Evolutionary conservation across 1,140 invertebrate genomes (phyloP).

Genomic region (Medauroidea extradentata): DNA sequence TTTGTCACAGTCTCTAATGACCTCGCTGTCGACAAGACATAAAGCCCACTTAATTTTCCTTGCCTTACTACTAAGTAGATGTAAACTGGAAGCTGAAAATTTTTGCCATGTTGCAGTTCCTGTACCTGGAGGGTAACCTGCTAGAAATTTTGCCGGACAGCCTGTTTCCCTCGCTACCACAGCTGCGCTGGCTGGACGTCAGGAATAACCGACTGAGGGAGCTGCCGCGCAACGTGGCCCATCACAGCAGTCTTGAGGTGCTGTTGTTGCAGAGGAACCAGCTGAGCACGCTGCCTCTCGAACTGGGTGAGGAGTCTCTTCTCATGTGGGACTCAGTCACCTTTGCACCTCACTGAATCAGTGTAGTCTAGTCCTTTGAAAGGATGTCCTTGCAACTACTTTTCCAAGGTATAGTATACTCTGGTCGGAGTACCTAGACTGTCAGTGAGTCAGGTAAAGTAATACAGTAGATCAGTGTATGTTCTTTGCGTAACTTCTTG

Average conservation of each 20-base stretch:
- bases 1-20: no score
- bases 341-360: not conserved
- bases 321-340: not conserved
- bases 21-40: no score
- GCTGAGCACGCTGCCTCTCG: conserved; percentile 48
- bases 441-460: no score
- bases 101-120: conserved; percentile 46
- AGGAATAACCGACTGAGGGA: conserved; percentile 50
- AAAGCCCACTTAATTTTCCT: no score
- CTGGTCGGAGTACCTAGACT: no score
- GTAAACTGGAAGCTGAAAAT: no score
- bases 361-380: not conserved
- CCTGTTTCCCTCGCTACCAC: conserved; percentile 46
- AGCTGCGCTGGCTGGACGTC: conserved; percentile 53
- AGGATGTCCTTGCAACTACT: no score
- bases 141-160: conserved; percentile 45
- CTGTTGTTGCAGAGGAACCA: conserved; percentile 53
- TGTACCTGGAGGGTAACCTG: conserved; percentile 53
- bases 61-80: no score
- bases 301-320: conserved; percentile 44
- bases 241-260: conserved; percentile 49
- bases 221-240: conserved; percentile 47
- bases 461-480: no score
- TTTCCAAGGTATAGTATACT: no score
- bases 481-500: no score